Percentiles rank a stretch among this genome's conserved stretches.
These are phyloP conservation scores for Agrochola litura DNA, from an alignment of 2,888 invertebrate species.

Conservation along the genomic window DNA sequence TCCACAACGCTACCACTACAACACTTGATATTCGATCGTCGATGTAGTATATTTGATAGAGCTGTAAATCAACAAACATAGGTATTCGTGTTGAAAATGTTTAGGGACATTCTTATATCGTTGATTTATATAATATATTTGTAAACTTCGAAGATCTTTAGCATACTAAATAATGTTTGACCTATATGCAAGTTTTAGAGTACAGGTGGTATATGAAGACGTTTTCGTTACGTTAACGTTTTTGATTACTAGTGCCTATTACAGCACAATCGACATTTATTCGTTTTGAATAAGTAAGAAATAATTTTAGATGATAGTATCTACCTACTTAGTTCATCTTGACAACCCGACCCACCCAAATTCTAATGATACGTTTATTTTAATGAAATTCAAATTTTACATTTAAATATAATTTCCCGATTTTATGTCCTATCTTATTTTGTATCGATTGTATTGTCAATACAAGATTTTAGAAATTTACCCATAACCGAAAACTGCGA, in stretches of 20 bases:
- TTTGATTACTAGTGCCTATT: background rate
- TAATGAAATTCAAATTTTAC: background rate
- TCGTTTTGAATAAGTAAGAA: background rate
- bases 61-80: slow-evolving; percentile 36
- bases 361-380: background rate
- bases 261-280: background rate
- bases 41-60: slow-evolving; percentile 57
- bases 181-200: slow-evolving; percentile 10
- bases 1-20: slow-evolving; percentile 80
- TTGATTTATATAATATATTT: slow-evolving; percentile 27
- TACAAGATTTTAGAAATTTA: background rate
- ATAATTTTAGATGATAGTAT: background rate
- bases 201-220: background rate
- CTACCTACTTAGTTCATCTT: background rate
- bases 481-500: background rate
- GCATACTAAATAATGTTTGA: slow-evolving; percentile 1
- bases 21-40: slow-evolving; percentile 78
- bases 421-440: slow-evolving; percentile 2
- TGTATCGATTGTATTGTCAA: background rate
- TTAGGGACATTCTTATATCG: slow-evolving; percentile 6
- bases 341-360: background rate
- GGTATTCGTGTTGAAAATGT: slow-evolving; percentile 17
- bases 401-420: background rate
- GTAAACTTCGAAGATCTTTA: background rate
- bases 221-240: background rate